Conservation (phyloP, 1,140 invertebrate species). For the Philopotamus ludificatus region DNA sequence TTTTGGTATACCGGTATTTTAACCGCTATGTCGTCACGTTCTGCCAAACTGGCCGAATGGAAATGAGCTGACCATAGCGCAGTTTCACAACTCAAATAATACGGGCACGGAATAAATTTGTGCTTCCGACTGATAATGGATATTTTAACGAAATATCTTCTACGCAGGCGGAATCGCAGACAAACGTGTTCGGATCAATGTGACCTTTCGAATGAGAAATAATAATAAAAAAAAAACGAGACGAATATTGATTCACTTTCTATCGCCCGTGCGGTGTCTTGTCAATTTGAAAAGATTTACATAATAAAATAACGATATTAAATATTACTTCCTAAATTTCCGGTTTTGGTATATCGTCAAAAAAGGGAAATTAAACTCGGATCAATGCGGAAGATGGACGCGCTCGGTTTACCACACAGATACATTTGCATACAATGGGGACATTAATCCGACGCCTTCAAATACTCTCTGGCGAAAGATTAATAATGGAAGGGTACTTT, state of each 20-base stretch:
- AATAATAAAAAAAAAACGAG: neutral
- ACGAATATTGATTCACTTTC: neutral
- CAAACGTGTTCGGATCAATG: neutral
- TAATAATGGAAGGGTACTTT: conserved; percentile 6
- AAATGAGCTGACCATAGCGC: conserved; percentile 4
- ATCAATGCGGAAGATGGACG: conserved; percentile 6
- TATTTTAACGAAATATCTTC: neutral
- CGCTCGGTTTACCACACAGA: conserved; percentile 6
- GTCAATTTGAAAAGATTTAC: neutral
- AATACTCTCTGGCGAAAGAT: conserved; percentile 3
- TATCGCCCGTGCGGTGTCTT: neutral
- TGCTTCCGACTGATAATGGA: neutral
- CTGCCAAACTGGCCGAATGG: conserved; percentile 6
- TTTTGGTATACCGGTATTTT: conserved; percentile 25
- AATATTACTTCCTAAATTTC: too few relatives aligned
- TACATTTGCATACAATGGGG: conserved; percentile 31
- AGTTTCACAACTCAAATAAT: neutral
- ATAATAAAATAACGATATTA: too few relatives aligned
- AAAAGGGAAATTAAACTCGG: conserved; percentile 12
- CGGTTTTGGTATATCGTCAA: neutral
- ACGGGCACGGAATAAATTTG: neutral
- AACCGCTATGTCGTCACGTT: conserved; percentile 22
- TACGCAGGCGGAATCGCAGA: neutral
- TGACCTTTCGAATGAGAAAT: neutral
- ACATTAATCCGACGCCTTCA: conserved; percentile 14